These are phyloP conservation scores for Bagarius yarrelli DNA, from an alignment of 2,113 vertebrate genomes.

Conservation along the genomic window DNA sequence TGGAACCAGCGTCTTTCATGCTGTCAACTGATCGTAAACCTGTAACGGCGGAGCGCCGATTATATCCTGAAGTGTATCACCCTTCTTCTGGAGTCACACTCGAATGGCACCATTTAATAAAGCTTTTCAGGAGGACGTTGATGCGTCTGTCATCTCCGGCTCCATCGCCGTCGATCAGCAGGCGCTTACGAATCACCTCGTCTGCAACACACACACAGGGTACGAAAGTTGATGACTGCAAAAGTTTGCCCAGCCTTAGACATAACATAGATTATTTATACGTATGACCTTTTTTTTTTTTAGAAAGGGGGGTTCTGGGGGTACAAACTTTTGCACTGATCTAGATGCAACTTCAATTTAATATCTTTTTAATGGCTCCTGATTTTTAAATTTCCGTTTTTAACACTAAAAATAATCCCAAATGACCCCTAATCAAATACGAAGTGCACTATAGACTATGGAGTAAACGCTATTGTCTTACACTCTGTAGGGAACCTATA, in stretches of 20 bases:
- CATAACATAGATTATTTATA: too few species aligned
- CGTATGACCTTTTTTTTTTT: too few species aligned
- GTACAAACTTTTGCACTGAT: background rate
- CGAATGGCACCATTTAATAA: constrained; percentile 93
- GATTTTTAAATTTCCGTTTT: background rate
- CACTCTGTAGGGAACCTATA: background rate
- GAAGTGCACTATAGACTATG: background rate
- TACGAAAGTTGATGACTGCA: too few species aligned
- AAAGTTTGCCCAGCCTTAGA: too few species aligned
- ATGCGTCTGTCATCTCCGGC: constrained; percentile 94
- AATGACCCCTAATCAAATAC: background rate
- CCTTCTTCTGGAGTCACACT: constrained; percentile 87
- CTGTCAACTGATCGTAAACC: background rate
- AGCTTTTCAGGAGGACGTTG: constrained; percentile 93
- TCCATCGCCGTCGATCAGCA: constrained; percentile 95
- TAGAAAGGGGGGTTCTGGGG: background rate
- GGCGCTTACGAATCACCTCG: constrained; percentile 94
- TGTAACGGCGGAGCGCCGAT: background rate
- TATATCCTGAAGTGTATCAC: constrained; percentile 60
- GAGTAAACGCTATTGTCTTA: background rate
- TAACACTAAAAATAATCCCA: background rate
- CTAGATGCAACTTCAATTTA: background rate
- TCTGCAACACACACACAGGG: constrained; percentile 63
- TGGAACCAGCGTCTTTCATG: too few species aligned
- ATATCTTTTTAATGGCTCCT: background rate